Percentiles rank a stretch among this genome's conserved stretches.
Conservation (phyloP, 2,113 vertebrate species). For the Caretta caretta region DNA sequence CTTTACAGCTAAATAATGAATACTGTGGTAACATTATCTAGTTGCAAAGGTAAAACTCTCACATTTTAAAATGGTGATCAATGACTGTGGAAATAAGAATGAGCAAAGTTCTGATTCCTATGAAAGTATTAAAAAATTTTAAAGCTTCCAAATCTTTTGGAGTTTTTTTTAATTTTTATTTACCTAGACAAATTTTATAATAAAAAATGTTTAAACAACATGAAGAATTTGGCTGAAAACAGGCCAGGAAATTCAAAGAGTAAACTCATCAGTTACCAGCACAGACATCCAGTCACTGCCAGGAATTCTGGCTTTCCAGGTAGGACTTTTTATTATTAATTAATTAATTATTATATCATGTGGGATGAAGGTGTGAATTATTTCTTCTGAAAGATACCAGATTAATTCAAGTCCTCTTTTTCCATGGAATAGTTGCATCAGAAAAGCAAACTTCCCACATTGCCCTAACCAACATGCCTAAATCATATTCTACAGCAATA, state of each 20-base stretch:
- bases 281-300: background rate
- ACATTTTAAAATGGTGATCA: constrained; percentile 15
- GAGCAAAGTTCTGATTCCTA: background rate
- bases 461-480: background rate
- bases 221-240: background rate
- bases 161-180: background rate
- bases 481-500: background rate
- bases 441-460: background rate
- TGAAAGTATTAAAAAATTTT: background rate
- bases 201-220: background rate
- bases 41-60: background rate
- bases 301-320: background rate
- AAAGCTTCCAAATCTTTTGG: background rate
- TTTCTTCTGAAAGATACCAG: background rate
- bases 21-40: background rate
- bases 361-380: background rate
- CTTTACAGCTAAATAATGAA: constrained; percentile 23
- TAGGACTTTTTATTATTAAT: background rate
- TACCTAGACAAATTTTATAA: background rate
- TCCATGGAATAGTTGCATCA: background rate
- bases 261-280: background rate
- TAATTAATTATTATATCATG: background rate
- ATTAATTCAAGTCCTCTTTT: background rate
- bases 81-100: background rate
- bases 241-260: background rate